Conservation (phyloP, 2,113 vertebrate genomes). For the Probosciger aterrimus region DNA sequence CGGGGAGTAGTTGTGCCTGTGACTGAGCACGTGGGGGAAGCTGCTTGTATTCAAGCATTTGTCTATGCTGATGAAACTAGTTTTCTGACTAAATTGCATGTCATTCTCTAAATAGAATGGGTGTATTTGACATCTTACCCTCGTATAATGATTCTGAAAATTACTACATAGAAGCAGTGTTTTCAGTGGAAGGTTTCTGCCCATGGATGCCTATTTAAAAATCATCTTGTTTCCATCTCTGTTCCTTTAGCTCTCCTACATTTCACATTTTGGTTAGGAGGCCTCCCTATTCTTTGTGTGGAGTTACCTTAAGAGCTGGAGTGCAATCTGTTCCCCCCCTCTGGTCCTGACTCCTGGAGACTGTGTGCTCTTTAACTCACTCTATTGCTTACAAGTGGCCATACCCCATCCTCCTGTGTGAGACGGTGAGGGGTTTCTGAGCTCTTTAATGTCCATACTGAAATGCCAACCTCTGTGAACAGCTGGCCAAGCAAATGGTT, state of each 20-base stretch:
- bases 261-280: background rate
- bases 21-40: background rate
- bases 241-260: background rate
- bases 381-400: background rate
- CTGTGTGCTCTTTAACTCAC: background rate
- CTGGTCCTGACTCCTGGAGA: background rate
- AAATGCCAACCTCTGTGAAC: background rate
- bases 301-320: background rate
- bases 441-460: background rate
- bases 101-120: conserved; percentile 1
- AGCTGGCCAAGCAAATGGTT: background rate
- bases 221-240: background rate
- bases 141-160: conserved; percentile 28
- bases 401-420: background rate
- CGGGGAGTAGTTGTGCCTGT: background rate
- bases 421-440: background rate
- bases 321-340: background rate
- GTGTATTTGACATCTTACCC: conserved; percentile 14
- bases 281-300: background rate
- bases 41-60: background rate
- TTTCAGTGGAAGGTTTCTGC: conserved; percentile 17
- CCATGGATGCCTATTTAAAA: background rate
- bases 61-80: background rate
- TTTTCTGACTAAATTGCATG: conserved; percentile 24
- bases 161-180: background rate